Conservation (phyloP, 1,140 invertebrate species). For the Steinernema khuongi region DNA sequence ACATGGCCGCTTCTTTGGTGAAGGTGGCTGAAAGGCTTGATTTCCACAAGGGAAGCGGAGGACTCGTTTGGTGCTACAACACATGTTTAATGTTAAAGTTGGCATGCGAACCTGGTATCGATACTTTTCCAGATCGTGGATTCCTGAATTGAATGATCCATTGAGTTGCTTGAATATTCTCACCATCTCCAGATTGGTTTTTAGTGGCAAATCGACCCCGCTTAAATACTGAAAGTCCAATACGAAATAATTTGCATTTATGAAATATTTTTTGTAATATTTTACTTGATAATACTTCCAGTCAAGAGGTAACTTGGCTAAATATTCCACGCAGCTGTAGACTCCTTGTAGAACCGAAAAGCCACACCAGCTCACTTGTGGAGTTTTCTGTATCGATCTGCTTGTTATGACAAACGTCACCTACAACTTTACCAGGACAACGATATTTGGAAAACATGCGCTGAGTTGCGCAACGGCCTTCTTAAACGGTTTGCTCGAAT, state of each 20-base stretch:
- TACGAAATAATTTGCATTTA: no score
- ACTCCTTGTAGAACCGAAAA: constrained; percentile 44
- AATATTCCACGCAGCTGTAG: constrained; percentile 41
- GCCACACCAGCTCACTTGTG: constrained; percentile 29
- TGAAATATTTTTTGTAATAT: background rate
- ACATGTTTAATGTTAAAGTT: background rate
- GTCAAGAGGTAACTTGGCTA: constrained; percentile 31
- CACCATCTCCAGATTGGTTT: constrained; percentile 55
- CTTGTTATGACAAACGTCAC: no score
- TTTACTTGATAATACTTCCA: constrained; percentile 47
- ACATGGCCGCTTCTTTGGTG: constrained; percentile 35
- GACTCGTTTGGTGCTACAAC: background rate
- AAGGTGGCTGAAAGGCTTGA: constrained; percentile 48
- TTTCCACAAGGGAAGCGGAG: constrained; percentile 44
- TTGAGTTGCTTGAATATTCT: constrained; percentile 48
- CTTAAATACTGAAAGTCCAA: constrained; percentile 42
- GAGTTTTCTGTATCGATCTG: no score
- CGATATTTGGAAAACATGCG: constrained; percentile 46
- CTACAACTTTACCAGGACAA: constrained; percentile 50
- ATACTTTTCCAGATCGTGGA: constrained; percentile 28
- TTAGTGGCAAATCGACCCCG: constrained; percentile 47
- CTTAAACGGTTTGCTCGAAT: constrained; percentile 35
- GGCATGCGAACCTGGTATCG: no score
- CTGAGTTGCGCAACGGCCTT: constrained; percentile 31
- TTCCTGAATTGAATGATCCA: constrained; percentile 41